Evolutionary conservation across 2,888 invertebrate species (phyloP), one percentile per base, ranked within the genome.

Genomic region (Stegophylla sp.): DNA sequence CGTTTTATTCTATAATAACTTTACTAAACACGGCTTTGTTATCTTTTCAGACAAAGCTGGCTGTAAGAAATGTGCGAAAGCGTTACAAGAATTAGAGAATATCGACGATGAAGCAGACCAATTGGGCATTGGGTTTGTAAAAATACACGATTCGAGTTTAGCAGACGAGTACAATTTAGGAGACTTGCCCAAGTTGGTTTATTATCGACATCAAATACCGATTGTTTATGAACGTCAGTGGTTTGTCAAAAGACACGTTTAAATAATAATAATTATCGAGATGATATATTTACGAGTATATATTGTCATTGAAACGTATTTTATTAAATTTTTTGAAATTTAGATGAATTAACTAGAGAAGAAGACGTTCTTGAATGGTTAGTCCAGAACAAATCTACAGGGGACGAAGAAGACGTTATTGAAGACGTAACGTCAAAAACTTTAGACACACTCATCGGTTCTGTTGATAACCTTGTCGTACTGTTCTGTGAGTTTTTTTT

Each of bases 81-180:
- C 94, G 81, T 89, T 96, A 83, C 92, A 93, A 88, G 95, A 96
- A 88, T 87, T 96, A 87, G 96, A 96, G 88, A 96, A 96, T 88
- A 96, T 96, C 86, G 96, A 96, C 86, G 95, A 96, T 85, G 96
- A 96, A 87, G 96, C 96, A 51, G 96, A 96, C 88, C 95, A 96
- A 87, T 90, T 96, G 84, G 96, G 95, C 83, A 96, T 96, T 86
- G 96, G 95, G 84, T 96, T 96, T 87, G 96, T 96, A 83, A 96
- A 96, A 88, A 96, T 96, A 86, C 93, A 95, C 85, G 96, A 96
- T 86, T 94, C 95, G 87, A 91, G 91, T 85, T 89, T 96, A 84
- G 95, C 96, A 83, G 95, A 95, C 86, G 96, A 96, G 88, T 96
- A 96, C 88, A 96, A 94, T 89, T 90, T 96, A 87, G 95, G 94